Base-by-base conservation (phyloP, 2,888 invertebrate genomes). In the Lochmaea crataegi region DNA sequence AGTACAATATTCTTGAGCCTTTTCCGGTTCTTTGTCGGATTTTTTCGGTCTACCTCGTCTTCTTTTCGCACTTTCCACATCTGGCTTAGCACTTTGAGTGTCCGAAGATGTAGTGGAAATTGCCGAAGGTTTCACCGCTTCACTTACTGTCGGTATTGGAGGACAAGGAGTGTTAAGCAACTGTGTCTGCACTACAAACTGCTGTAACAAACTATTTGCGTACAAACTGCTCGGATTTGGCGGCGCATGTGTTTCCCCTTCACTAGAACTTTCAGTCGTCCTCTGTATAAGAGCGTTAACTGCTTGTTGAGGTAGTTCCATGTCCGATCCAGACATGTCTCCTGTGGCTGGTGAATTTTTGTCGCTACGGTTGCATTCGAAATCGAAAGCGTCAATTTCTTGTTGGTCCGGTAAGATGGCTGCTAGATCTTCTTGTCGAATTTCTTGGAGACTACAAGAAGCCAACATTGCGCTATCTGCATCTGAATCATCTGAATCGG, bases 131-230 rank as follows among this genome's bases (percentile, higher is more conserved):
- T 76, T 77, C 26, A 76, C 64, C 22, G 61, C 75, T 87, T 88
- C 82, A 87, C 86, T 64, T 74, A 70, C 78, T 64, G 57, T 81
- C 77, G 89, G 91, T 75, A 90, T 91, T 16, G 73, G 70, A 6
- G 82, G 80, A 65, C 81, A 78, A 10, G 85, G 80, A 88, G 91
- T 70, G 76, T 91, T 92, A 42, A 93, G 85, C 83, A 92, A 88
- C 85, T 93, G 93, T 0, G 94, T 94, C 85, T 94, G 94, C 65
- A 92, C 94, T 74, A 92, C 94, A 82, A 95, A 95, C 83, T 95
- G 93, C 83, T 94, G 94, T 75, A 95, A 85, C 75, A 95, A 85
- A 69, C 92, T 92, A 68, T 84, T 84, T 2, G 84, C 83, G 68
- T 82, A 83, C 57, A 84, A 76, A 26, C 83, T 83, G 75, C 83